Evolutionary conservation across 2,797 vertebrate species (phyloP).

Genomic region (Emydoidea blandingii): DNA sequence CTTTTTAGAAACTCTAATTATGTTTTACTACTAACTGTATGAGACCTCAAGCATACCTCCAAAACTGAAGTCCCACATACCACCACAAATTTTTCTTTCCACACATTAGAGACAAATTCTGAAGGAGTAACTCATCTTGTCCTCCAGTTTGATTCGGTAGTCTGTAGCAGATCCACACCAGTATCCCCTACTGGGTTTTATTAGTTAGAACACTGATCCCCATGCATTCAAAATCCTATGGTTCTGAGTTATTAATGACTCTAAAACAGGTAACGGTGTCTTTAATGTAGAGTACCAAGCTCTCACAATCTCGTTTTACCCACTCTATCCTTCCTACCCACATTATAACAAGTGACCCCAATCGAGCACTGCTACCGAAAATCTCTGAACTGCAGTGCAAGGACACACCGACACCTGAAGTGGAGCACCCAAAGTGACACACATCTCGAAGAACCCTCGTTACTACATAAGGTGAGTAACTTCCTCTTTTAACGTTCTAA

Average conservation of each 20-base stretch:
- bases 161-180: background rate
- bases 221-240: background rate
- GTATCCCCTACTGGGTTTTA: background rate
- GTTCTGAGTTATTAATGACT: background rate
- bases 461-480: no score
- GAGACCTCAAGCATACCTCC: background rate
- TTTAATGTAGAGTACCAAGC: background rate
- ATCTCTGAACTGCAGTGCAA: no score
- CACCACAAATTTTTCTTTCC: background rate
- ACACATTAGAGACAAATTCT: background rate
- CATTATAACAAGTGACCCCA: background rate
- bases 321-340: background rate
- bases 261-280: background rate
- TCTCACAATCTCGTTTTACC: background rate
- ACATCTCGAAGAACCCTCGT: no score
- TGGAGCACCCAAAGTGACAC: no score
- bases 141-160: background rate
- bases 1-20: no score
- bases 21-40: no score
- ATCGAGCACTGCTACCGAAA: no score
- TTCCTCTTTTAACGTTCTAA: background rate
- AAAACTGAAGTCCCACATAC: background rate
- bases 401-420: no score
- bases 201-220: background rate
- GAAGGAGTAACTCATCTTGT: background rate